Evolutionary conservation across 2,113 vertebrate species (phyloP).

Genomic region (Aplodontia rufa): DNA sequence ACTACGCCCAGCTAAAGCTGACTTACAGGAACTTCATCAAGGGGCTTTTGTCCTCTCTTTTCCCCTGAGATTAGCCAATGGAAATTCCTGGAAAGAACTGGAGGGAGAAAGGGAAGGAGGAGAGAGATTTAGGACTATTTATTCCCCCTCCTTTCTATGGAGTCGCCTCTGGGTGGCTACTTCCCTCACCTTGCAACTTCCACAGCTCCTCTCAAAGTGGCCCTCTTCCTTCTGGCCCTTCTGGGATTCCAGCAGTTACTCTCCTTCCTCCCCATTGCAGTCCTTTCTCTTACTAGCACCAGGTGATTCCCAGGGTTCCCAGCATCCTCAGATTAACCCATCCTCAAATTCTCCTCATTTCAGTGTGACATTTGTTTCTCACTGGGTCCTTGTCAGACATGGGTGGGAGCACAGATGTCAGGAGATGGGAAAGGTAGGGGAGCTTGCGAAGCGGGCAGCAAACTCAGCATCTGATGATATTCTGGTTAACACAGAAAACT

Average conservation of each 20-base stretch:
- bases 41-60: neutral
- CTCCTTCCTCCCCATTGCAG: neutral
- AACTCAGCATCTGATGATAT: neutral
- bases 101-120: neutral
- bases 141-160: neutral
- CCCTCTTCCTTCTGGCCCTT: neutral
- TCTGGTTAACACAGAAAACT: neutral
- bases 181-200: neutral
- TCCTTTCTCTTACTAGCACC: neutral
- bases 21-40: accelerated
- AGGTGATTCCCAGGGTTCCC: neutral
- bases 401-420: neutral
- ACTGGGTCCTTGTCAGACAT: neutral
- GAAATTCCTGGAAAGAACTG: neutral
- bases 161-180: neutral
- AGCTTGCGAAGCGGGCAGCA: neutral
- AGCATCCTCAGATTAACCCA: neutral
- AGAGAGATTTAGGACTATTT: neutral
- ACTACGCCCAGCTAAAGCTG: neutral
- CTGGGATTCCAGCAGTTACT: neutral
- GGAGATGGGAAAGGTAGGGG: neutral
- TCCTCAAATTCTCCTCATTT: neutral
- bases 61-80: neutral
- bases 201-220: neutral
- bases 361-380: neutral